Evolutionary conservation across 2,797 vertebrate genomes (phyloP).

Genomic region (Benthosema pterotum): DNA sequence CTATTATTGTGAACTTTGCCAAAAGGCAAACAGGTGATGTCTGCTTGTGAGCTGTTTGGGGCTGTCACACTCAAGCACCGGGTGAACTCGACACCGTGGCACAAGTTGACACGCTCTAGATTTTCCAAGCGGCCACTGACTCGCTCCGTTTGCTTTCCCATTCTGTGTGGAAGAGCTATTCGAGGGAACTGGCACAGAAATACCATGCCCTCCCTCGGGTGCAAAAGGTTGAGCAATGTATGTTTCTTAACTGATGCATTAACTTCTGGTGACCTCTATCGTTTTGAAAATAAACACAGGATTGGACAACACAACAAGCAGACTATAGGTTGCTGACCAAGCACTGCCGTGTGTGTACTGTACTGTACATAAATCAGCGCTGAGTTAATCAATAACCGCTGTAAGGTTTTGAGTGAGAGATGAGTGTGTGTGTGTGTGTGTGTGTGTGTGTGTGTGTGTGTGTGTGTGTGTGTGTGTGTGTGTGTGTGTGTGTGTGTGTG

Average conservation of each 20-base stretch:
- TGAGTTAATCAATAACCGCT: conserved; percentile 23
- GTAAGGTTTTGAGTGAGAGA: conserved; percentile 7
- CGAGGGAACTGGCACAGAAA: conserved; percentile 34
- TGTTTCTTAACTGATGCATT: background rate
- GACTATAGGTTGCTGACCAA: background rate
- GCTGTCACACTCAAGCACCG: conserved; percentile 24
- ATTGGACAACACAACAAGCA: background rate
- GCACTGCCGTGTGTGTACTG: conserved; percentile 6
- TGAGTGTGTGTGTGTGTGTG: conserved; percentile 1
- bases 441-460: background rate
- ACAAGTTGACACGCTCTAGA: conserved; percentile 31
- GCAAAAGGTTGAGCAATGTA: conserved; percentile 21
- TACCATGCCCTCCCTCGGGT: conserved; percentile 16
- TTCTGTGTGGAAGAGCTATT: conserved; percentile 32
- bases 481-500: conserved; percentile 20
- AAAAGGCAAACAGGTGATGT: conserved; percentile 9
- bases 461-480: conserved; percentile 7
- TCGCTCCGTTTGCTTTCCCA: conserved; percentile 5
- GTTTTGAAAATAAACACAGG: conserved; percentile 1
- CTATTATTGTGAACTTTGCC: background rate
- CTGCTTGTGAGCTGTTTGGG: background rate
- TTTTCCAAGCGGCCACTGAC: conserved; percentile 29
- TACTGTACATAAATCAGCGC: conserved; percentile 14
- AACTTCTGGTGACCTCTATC: background rate
- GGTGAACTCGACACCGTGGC: conserved; percentile 36